Evolutionary conservation across 2,113 vertebrate genomes (phyloP), one percentile per base, ranked within the genome.

Genomic region (Carassius auratus): DNA sequence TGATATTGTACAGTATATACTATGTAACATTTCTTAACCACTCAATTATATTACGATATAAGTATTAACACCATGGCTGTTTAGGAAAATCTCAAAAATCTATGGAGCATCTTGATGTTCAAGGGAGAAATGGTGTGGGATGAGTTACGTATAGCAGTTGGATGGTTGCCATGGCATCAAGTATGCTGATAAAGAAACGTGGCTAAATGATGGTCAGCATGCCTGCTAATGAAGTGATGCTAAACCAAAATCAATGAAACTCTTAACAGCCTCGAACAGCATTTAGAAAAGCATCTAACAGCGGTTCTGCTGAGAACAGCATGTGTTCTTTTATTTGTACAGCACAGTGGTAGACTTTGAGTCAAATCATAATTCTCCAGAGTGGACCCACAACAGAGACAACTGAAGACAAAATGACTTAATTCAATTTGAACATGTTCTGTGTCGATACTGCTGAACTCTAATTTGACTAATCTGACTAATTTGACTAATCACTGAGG

Each of bases 401-500:
- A 45, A 55, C 26, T 2, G 55, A 84, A 8, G 21, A 84, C 10
- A 50, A 61, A 73, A n/a, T 0, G 12, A 66, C 19, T 78, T 61
- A 52, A 59, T 23, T 78, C 33, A 55, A 21, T 52, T 33, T 85
- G 33, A 69, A 30, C 0, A 15, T 7, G 26, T n/a, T 68, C 75
- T 78, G 84, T 12, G 84, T 45, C 15, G 9, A 85, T 55, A 19
- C 21, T 13, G 50, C 76, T 42, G 62, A 57, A 68, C 36, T 78
- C 75, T 26, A 15, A 45, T 68, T 85, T 26, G 62, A 68, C 48
- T 77, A 85, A 71, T 57, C 77, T 71, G n/a, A n/a, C 75, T 26
- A 15, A 45, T 68, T 85, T 26, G 62, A 68, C 48, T 77, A 85
- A 64, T 85, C 84, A 64, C 33, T 26, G 62, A 38, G 76, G 66